These are phyloP conservation scores for Coluber constrictor DNA, from an alignment of 2,797 vertebrate species.

Conservation along the genomic window DNA sequence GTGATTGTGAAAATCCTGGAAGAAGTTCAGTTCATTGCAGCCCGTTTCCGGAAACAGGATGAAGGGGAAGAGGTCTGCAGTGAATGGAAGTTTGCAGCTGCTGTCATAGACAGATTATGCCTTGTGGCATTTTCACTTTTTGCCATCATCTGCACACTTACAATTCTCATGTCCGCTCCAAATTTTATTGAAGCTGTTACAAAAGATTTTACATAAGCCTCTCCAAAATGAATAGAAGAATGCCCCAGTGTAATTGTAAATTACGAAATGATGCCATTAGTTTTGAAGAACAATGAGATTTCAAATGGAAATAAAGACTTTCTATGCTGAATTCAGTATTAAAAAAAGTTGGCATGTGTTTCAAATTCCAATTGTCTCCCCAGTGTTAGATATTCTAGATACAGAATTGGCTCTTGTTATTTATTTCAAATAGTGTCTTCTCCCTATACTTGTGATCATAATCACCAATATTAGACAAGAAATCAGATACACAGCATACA, in stretches of 20 bases:
- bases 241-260: slow-evolving; percentile 16
- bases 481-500: slow-evolving; percentile 20
- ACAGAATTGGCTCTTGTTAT: slow-evolving; percentile 18
- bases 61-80: slow-evolving; percentile 84
- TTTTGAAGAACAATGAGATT: slow-evolving; percentile 33
- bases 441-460: slow-evolving; percentile 9
- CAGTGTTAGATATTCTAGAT: slow-evolving; percentile 42
- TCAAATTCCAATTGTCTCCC: slow-evolving; percentile 35
- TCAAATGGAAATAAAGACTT: slow-evolving; percentile 49
- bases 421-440: slow-evolving; percentile 34
- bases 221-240: slow-evolving; percentile 1
- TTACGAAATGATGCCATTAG: slow-evolving; percentile 39
- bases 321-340: slow-evolving; percentile 38
- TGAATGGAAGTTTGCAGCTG: slow-evolving; percentile 93
- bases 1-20: slow-evolving; percentile 83
- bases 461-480: slow-evolving; percentile 31
- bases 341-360: slow-evolving; percentile 48
- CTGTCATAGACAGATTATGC: slow-evolving; percentile 88
- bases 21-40: slow-evolving; percentile 87
- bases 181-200: slow-evolving; percentile 92
- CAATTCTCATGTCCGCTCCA: slow-evolving; percentile 90
- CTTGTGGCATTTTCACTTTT: slow-evolving; percentile 90
- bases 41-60: slow-evolving; percentile 84
- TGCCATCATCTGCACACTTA: slow-evolving; percentile 89
- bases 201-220: slow-evolving; percentile 84